These are phyloP conservation scores for Carpatolechia fugitivella DNA, from an alignment of 2,888 invertebrate genomes.

Conservation along the genomic window DNA sequence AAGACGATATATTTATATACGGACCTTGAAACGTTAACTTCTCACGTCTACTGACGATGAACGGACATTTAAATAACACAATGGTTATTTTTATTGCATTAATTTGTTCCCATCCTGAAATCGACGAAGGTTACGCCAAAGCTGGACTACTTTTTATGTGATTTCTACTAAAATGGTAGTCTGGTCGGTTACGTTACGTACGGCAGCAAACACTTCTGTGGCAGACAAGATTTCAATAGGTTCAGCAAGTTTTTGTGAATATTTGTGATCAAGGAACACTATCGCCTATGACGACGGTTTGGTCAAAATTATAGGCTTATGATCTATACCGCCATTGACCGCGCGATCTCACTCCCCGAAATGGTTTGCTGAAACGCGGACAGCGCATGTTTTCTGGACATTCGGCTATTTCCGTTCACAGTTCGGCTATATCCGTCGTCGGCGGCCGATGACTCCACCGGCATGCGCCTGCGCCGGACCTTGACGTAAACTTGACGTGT, in stretches of 20 bases:
- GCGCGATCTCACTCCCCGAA: conserved; percentile 31
- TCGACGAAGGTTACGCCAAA: conserved; percentile 8
- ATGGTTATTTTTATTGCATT: conserved; percentile 31
- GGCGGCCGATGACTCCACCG: conserved; percentile 70
- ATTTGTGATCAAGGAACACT: not conserved
- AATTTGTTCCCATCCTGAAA: conserved; percentile 25
- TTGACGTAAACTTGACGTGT: conserved; percentile 48
- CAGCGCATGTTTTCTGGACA: conserved; percentile 59
- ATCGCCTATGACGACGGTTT: not conserved
- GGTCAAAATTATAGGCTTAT: conserved; percentile 5
- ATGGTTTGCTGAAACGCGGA: conserved; percentile 60
- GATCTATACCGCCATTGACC: conserved; percentile 49
- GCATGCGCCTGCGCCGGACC: conserved; percentile 62
- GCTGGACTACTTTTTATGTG: not conserved
- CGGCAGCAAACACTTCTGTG: not conserved
- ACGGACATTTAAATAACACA: conserved; percentile 32
- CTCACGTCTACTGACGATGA: conserved; percentile 38
- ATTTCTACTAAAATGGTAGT: not conserved
- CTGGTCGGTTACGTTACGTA: not conserved
- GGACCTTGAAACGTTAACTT: conserved; percentile 45
- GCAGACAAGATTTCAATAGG: not conserved
- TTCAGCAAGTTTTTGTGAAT: not conserved
- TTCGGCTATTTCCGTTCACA: conserved; percentile 69
- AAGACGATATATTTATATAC: conserved; percentile 22
- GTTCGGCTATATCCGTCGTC: conserved; percentile 70